Evolutionary conservation across 2,113 vertebrate genomes (phyloP), one percentile per base, ranked within the genome.

Genomic region (Pomatorhinus ruficollis): DNA sequence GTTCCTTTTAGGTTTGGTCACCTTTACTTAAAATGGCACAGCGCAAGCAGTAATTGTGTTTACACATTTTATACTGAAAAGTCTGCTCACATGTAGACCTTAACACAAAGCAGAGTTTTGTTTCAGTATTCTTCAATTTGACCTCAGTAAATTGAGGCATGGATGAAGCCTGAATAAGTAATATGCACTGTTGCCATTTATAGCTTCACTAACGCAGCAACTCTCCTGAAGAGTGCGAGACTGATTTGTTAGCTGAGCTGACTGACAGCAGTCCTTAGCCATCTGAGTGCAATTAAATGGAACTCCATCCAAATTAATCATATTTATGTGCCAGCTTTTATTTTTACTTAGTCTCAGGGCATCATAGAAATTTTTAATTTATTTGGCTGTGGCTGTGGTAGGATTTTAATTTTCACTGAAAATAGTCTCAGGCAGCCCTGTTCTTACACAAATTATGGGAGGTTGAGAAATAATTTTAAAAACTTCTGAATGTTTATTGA

Each of bases 201-300:
- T 35, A 78, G 39, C 39, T 81, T 88, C 45, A 35, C 35, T 53
- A 24, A 76, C 42, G 61, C 56, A 71, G 49, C 40, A 78, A 5
- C 30, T 91, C 30, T 89, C 60, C 59, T 89, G 47, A 82, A 39
- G 52, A 77, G 44, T 60, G 25, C 0, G 1, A 79, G 69, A 68
- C 16, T 54, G 56, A 93, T 84, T 82, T 91, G 52, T 89, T 87
- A 88, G 71, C 52, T 83, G 71, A 82, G 65, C 65, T 97, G 91
- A 96, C 65, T 97, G 90, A 74, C 87, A 95, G 70, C 53, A 79
- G 56, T 68, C 49, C 65, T 91, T 83, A 91, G 69, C 68, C 61
- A 83, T 91, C 84, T 22, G 14, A 94, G 60, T 80, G 68, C 75
- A 89, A 76, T 92, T 95, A 95, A 71, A 82, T 75, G 42, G 52